A percentile compares a stretch with the other conserved stretches of the same genome.
Evolutionary conservation across 2,797 vertebrate species (phyloP).

Genomic region (Gymnothorax javanicus): DNA sequence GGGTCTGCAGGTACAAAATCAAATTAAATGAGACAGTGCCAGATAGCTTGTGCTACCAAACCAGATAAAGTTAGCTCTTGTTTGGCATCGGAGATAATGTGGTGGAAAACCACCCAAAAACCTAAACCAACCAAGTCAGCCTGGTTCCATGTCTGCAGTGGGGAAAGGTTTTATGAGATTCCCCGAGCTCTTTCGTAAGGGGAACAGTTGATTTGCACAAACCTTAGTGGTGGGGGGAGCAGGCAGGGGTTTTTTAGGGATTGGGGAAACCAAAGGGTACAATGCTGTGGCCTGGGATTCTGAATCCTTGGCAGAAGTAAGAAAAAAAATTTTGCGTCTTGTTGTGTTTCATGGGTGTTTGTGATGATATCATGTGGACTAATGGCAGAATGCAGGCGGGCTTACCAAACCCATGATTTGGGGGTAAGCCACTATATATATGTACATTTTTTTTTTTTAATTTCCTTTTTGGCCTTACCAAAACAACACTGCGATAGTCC

Average conservation of each 20-base stretch:
- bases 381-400: slow-evolving; percentile 37
- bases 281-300: slow-evolving; percentile 53
- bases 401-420: slow-evolving; percentile 50
- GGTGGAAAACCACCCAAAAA: not conserved
- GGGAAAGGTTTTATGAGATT: not conserved
- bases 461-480: slow-evolving; percentile 73
- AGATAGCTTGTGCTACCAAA: not conserved
- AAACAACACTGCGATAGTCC: slow-evolving; percentile 68
- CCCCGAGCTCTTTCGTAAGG: slow-evolving; percentile 46
- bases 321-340: slow-evolving; percentile 46
- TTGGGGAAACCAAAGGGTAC: slow-evolving; percentile 40
- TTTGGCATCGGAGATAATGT: not conserved
- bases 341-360: slow-evolving; percentile 49
- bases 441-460: slow-evolving; percentile 47
- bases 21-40: not conserved
- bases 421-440: slow-evolving; percentile 26
- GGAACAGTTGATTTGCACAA: slow-evolving; percentile 49
- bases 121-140: not conserved
- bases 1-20: not conserved
- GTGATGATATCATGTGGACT: slow-evolving; percentile 46
- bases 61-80: not conserved
- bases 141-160: not conserved
- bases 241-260: slow-evolving; percentile 49
- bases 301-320: slow-evolving; percentile 46
- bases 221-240: slow-evolving; percentile 39